Percentiles rank a stretch among this genome's conserved stretches.
phyloP scores from a whole-genome alignment of 2,888 invertebrate species.

The Athetis lepigone region DNA sequence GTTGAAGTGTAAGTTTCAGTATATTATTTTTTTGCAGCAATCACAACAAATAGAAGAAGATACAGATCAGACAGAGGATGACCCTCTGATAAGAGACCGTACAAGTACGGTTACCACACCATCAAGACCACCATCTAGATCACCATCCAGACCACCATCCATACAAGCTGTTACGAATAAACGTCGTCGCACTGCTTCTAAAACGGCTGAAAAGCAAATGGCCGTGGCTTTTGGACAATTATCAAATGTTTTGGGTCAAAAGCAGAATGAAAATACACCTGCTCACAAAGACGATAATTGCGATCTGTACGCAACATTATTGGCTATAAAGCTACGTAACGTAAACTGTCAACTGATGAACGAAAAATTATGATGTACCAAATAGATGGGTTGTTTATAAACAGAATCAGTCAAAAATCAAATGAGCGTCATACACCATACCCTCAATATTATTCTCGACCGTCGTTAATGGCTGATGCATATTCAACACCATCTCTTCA shows the following conservation, averaged over 20 bases:
- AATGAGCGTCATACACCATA: constrained; percentile 29
- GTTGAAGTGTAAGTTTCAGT: constrained; percentile 20
- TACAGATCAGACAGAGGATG: constrained; percentile 43
- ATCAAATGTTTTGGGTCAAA: constrained; percentile 35
- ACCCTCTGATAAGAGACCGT: constrained; percentile 32
- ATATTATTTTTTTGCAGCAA: constrained; percentile 37
- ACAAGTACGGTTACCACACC: constrained; percentile 43
- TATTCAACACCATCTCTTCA: constrained; percentile 42
- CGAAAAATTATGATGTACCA: constrained; percentile 55
- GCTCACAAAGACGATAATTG: constrained; percentile 61
- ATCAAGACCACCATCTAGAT: constrained; percentile 28
- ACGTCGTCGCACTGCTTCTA: constrained; percentile 18
- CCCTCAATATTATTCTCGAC: constrained; percentile 34
- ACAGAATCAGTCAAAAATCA: constrained; percentile 39
- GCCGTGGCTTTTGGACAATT: constrained; percentile 24
- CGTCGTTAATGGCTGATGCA: constrained; percentile 25
- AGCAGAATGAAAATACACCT: constrained; percentile 39
- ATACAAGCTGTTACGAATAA: constrained; percentile 34
- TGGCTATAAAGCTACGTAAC: constrained; percentile 61
- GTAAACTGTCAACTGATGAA: constrained; percentile 45
- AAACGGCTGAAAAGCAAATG: constrained; percentile 21
- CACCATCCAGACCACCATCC: constrained; percentile 27
- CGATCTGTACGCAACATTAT: constrained; percentile 61
- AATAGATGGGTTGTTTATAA: constrained; percentile 58
- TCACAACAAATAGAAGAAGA: constrained; percentile 46